phyloP scores from a whole-genome alignment of 2,797 vertebrate species.

The Intellagama lesueurii region DNA sequence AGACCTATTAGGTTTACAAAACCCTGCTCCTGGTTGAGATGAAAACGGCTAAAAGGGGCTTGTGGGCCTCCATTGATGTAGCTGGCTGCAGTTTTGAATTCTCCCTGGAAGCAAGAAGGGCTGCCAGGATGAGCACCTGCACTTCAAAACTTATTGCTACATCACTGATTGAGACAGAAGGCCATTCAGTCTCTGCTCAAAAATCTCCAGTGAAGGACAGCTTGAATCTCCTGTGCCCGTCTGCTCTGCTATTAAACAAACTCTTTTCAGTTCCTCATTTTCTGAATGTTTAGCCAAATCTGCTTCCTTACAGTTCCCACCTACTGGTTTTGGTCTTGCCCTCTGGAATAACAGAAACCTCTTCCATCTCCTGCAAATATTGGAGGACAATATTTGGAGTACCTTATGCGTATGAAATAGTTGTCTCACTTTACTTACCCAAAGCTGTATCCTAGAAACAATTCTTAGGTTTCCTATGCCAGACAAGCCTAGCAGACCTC shows the following conservation, averaged over 20 bases:
- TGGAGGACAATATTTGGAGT: no score
- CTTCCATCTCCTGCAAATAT: neutral
- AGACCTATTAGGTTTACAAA: neutral
- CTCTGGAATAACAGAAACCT: neutral
- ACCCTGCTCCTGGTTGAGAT: neutral
- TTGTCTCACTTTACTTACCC: no score
- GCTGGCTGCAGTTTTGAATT: neutral
- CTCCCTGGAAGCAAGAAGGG: neutral
- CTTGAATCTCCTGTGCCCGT: neutral
- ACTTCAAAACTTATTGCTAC: neutral
- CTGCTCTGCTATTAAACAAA: neutral
- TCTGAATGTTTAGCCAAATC: neutral
- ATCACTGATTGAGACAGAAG: neutral
- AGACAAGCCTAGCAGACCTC: no score
- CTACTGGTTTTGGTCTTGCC: neutral
- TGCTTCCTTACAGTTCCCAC: neutral
- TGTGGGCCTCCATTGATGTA: neutral
- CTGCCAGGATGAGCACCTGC: neutral
- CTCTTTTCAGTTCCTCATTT: neutral
- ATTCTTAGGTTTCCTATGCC: no score
- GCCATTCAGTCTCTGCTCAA: neutral
- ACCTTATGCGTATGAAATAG: no score
- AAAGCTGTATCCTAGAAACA: no score
- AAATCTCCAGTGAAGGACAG: neutral
- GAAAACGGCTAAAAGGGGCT: neutral